These are phyloP conservation scores for Rhincodon typus DNA, from an alignment of 2,797 vertebrate species.

Conservation along the genomic window DNA sequence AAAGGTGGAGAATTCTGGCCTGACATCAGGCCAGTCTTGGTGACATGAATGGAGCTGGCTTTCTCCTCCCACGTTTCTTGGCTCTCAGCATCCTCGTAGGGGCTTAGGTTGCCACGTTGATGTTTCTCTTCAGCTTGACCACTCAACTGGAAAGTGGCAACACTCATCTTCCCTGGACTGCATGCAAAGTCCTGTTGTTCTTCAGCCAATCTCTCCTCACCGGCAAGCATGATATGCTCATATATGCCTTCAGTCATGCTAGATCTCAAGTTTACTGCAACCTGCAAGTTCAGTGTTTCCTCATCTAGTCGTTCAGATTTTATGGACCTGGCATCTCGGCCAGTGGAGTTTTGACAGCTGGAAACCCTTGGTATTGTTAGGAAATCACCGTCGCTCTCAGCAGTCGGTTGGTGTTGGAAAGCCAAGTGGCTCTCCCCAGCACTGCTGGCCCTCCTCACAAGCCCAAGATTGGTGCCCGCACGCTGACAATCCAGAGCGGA, in stretches of 20 bases:
- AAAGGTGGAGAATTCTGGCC: neutral
- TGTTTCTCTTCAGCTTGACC: neutral
- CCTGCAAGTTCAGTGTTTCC: neutral
- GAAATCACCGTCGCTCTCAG: neutral
- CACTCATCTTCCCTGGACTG: neutral
- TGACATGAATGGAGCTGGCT: neutral
- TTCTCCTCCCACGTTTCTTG: neutral
- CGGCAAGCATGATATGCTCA: neutral
- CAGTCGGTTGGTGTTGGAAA: constrained; percentile 24
- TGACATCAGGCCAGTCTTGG: neutral
- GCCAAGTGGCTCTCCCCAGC: constrained; percentile 70
- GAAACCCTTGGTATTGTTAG: too few relatives aligned
- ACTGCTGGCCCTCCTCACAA: constrained; percentile 82
- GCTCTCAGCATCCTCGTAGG: neutral
- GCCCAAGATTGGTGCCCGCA: constrained; percentile 54
- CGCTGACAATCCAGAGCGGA: constrained; percentile 55
- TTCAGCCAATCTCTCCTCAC: neutral
- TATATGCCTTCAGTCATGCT: neutral
- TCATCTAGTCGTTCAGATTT: too few relatives aligned
- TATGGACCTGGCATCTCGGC: neutral
- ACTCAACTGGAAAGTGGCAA: neutral
- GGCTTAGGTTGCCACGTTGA: neutral
- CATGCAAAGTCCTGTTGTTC: too few relatives aligned
- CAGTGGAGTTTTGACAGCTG: neutral
- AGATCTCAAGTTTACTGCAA: neutral